These are phyloP conservation scores for Argopecten irradians DNA, from an alignment of 1,140 invertebrate species.

Conservation along the genomic window DNA sequence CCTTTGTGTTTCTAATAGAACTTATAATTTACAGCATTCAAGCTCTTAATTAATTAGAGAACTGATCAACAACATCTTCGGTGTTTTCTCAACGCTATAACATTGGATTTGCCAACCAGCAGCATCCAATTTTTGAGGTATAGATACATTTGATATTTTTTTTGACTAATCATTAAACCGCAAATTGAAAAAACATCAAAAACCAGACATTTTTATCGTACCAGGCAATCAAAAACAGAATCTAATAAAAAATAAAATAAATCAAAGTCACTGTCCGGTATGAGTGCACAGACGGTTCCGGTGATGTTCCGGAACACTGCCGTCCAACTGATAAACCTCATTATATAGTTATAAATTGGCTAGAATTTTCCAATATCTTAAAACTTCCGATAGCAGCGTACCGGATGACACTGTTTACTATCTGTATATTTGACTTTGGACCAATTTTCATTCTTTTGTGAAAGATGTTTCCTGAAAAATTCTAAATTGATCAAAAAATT, in stretches of 20 bases:
- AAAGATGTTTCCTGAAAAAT: neutral
- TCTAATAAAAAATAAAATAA: neutral
- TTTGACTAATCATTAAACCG: neutral
- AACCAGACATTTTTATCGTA: neutral
- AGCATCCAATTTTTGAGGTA: too few species aligned
- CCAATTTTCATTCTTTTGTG: constrained; percentile 3
- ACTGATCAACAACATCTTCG: too few species aligned
- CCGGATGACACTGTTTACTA: neutral
- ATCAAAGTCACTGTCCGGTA: neutral
- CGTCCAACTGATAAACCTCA: neutral
- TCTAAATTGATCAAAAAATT: neutral
- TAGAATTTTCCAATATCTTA: neutral
- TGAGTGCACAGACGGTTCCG: neutral
- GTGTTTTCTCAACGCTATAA: too few species aligned
- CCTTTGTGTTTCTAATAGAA: too few species aligned
- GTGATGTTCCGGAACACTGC: neutral
- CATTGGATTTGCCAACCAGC: too few species aligned
- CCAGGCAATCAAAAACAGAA: neutral
- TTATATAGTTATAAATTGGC: constrained; percentile 11
- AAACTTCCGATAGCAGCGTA: neutral
- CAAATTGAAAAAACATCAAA: neutral
- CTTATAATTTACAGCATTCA: too few species aligned
- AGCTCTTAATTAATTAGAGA: too few species aligned
- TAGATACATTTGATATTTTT: too few species aligned
- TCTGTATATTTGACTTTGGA: neutral